These are phyloP conservation scores for Platycheirus rosarum DNA, from an alignment of 2,888 invertebrate species.

Conservation along the genomic window DNA sequence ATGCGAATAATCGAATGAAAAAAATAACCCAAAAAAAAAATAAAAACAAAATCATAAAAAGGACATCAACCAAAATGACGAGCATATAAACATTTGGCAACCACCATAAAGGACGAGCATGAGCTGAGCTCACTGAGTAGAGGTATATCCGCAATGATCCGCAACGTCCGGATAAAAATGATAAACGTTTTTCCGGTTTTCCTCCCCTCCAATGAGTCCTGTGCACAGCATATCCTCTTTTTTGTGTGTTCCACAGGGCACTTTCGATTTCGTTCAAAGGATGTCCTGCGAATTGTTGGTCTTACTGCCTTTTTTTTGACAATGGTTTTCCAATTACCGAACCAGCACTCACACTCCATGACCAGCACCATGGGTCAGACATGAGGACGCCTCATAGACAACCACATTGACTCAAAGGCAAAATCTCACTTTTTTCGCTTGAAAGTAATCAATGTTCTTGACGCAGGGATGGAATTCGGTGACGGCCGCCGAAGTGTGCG, in stretches of 20 bases:
- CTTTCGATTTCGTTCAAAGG: conserved; percentile 66
- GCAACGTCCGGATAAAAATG: conserved; percentile 73
- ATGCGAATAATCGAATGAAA: conserved; percentile 42
- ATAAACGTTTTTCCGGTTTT: conserved; percentile 68
- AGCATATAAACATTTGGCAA: conserved; percentile 24
- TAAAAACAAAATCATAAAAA: conserved; percentile 37
- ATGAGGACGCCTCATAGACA: conserved; percentile 64
- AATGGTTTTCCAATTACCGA: conserved; percentile 71
- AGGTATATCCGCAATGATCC: conserved; percentile 66
- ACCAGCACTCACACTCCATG: conserved; percentile 55
- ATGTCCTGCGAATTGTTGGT: conserved; percentile 43
- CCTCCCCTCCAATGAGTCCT: conserved; percentile 37
- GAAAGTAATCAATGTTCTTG: conserved; percentile 60
- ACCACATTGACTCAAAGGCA: conserved; percentile 58
- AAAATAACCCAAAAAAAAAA: conserved; percentile 11
- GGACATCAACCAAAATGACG: conserved; percentile 43
- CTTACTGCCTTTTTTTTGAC: conserved; percentile 42
- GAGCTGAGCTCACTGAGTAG: background rate
- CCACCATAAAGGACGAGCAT: conserved; percentile 14
- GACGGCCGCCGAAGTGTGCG: conserved; percentile 12
- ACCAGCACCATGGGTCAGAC: conserved; percentile 65
- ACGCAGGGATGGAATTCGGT: background rate
- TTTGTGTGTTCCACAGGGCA: conserved; percentile 7
- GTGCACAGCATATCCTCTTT: conserved; percentile 3
- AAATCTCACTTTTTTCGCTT: conserved; percentile 2